These are phyloP conservation scores for Schizotus pectinicornis DNA, from an alignment of 2,888 invertebrate genomes.

Conservation along the genomic window DNA sequence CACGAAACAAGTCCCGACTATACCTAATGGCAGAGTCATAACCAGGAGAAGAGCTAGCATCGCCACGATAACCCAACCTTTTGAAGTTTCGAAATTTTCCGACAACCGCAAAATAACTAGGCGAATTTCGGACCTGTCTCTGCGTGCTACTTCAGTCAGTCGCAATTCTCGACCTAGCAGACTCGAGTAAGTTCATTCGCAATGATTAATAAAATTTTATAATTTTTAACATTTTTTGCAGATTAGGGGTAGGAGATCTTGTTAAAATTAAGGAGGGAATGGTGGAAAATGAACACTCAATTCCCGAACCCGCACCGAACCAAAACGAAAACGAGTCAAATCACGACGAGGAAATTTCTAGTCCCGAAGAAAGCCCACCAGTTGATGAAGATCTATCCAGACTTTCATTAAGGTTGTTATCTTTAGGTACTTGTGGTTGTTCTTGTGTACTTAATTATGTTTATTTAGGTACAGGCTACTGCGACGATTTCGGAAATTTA, in stretches of 20 bases:
- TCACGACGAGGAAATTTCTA: conserved; percentile 27
- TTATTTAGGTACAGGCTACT: conserved; percentile 41
- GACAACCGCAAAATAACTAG: conserved; percentile 45
- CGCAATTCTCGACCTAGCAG: conserved; percentile 57
- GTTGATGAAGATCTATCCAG: conserved; percentile 5
- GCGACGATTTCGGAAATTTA: conserved; percentile 33
- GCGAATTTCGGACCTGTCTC: conserved; percentile 51
- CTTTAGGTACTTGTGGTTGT: no score
- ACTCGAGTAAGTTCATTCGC: conserved; percentile 50
- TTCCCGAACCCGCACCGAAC: conserved; percentile 4
- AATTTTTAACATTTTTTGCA: conserved; percentile 34
- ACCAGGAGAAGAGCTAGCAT: conserved; percentile 63
- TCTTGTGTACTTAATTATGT: not conserved
- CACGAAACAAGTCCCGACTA: conserved; percentile 24
- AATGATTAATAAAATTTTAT: conserved; percentile 4
- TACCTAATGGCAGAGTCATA: conserved; percentile 43
- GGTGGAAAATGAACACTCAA: conserved; percentile 31
- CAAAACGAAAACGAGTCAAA: conserved; percentile 22
- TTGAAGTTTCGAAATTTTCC: conserved; percentile 18
- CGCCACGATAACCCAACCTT: conserved; percentile 60
- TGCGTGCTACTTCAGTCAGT: conserved; percentile 46
- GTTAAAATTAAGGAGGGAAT: conserved; percentile 55
- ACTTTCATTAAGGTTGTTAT: conserved; percentile 28
- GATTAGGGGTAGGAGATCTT: conserved; percentile 52
- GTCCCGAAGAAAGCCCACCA: conserved; percentile 25